A percentile compares a stretch with the other conserved stretches of the same genome.
These are phyloP conservation scores for Brachionus sp. DNA, from an alignment of 1,140 invertebrate genomes.

Conservation along the genomic window DNA sequence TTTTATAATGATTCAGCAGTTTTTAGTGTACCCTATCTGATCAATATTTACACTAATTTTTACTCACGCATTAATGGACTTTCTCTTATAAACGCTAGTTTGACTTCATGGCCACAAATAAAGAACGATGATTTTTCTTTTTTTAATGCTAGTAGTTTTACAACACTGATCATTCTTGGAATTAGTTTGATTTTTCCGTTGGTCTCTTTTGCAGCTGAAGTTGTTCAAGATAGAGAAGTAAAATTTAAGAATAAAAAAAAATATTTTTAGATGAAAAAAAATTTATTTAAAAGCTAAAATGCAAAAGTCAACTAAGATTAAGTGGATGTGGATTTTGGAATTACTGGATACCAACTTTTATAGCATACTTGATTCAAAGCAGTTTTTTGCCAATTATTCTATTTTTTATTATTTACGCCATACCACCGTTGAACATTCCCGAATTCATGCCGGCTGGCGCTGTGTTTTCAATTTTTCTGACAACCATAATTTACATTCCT, in stretches of 20 bases:
- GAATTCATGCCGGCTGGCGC: constrained; percentile 16
- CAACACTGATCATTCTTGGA: constrained; percentile 9
- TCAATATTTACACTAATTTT: background rate
- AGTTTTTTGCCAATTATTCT: constrained; percentile 20
- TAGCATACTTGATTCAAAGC: background rate
- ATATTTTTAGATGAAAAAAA: background rate
- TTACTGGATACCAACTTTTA: constrained; percentile 2
- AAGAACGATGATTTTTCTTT: background rate
- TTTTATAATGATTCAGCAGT: constrained; percentile 34
- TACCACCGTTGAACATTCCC: constrained; percentile 30
- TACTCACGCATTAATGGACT: background rate
- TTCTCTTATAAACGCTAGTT: background rate
- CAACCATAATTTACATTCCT: constrained; percentile 37
- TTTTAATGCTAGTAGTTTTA: constrained; percentile 18
- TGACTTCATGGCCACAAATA: constrained; percentile 32
- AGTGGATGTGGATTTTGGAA: constrained; percentile 24
- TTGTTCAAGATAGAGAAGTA: constrained; percentile 44
- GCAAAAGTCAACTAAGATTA: constrained; percentile 39
- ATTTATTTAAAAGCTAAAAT: constrained; percentile 34
- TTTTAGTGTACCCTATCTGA: constrained; percentile 8
- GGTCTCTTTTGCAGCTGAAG: constrained; percentile 32
- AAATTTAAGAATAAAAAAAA: background rate
- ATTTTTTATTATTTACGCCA: constrained; percentile 3
- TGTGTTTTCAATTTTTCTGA: constrained; percentile 13
- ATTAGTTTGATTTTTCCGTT: constrained; percentile 33